phyloP scores from a whole-genome alignment of 1,140 invertebrate species.

The Saccostrea glomerata region DNA sequence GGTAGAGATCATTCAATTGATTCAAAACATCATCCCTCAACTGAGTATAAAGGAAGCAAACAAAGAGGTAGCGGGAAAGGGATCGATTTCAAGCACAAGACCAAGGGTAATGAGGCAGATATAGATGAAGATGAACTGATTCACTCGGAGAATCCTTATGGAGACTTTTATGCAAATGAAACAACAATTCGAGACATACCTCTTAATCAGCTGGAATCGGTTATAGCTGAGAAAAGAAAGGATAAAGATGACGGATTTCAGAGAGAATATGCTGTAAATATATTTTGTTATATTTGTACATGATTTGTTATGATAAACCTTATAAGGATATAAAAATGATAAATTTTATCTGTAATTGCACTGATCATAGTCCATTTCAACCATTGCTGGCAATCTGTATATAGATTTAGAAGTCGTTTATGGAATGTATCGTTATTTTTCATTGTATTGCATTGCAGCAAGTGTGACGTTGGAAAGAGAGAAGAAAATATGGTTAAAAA shows the following conservation, averaged over 20 bases:
- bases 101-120: not conserved
- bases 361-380: not conserved
- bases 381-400: not conserved
- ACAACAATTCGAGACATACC: not conserved
- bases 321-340: not conserved
- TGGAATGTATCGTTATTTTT: not conserved
- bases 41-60: not conserved
- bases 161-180: not conserved
- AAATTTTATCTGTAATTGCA: not conserved
- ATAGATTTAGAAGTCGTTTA: not conserved
- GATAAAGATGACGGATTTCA: not conserved
- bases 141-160: not conserved
- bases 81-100: not conserved
- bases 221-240: not conserved
- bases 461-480: not conserved
- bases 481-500: not conserved
- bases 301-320: not conserved
- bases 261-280: not conserved
- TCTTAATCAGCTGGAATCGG: not conserved
- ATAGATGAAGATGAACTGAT: not conserved
- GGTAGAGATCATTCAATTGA: not conserved
- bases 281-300: not conserved
- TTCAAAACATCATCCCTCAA: not conserved
- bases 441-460: not conserved
- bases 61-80: not conserved